Percentiles rank a stretch among this genome's conserved stretches.
Evolutionary conservation across 1,140 invertebrate genomes (phyloP).

Genomic region (Lasaia peninsularis): DNA sequence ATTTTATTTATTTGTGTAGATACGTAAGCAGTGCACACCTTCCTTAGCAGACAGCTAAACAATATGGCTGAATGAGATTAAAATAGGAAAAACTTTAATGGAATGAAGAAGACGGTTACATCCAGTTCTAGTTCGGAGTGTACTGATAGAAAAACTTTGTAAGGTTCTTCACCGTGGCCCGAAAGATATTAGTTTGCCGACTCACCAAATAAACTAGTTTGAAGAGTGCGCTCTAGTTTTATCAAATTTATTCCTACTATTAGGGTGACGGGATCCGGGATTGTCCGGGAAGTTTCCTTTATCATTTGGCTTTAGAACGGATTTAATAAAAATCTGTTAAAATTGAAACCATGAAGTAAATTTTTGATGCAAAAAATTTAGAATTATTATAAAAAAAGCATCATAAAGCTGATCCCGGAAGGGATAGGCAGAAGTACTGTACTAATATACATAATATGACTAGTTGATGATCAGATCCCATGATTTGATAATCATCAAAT

Average conservation of each 20-base stretch:
- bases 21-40: too few species aligned
- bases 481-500: too few species aligned
- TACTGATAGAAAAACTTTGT: slow-evolving; percentile 13
- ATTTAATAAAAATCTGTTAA: background rate
- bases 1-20: too few species aligned
- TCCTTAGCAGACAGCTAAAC: background rate
- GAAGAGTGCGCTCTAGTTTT: slow-evolving; percentile 13
- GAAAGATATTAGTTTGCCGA: slow-evolving; percentile 14
- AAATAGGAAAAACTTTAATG: slow-evolving; percentile 13
- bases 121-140: background rate
- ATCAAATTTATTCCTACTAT: slow-evolving; percentile 12
- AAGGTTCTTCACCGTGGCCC: slow-evolving; percentile 9
- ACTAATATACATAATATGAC: too few species aligned
- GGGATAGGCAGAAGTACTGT: too few species aligned
- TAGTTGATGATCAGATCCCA: too few species aligned
- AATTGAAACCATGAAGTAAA: too few species aligned
- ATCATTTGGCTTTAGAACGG: background rate
- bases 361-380: too few species aligned
- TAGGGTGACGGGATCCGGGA: slow-evolving; percentile 1
- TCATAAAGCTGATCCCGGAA: too few species aligned
- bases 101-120: slow-evolving; percentile 1
- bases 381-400: too few species aligned
- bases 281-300: slow-evolving; percentile 4
- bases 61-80: background rate
- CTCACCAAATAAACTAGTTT: slow-evolving; percentile 15